Percentiles rank a stretch among this genome's conserved stretches.
Evolutionary conservation across 1,140 invertebrate species (phyloP).

Genomic region (Lordiphosa collinella): DNA sequence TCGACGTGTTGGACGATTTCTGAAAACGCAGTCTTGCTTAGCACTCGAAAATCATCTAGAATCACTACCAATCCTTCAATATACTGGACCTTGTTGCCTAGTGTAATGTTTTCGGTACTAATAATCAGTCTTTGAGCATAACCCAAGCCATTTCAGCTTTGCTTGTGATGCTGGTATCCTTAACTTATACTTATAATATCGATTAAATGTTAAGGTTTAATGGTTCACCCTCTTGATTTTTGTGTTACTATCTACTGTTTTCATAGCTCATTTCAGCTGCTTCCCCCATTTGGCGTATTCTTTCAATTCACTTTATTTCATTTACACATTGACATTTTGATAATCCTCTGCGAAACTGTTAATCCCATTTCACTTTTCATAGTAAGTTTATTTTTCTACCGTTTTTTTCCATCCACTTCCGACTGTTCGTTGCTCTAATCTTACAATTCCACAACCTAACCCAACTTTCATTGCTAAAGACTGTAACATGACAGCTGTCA

Average conservation of each 20-base stretch:
- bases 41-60: too few species aligned
- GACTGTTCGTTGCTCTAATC: conserved; percentile 44
- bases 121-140: too few species aligned
- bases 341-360: conserved; percentile 60
- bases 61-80: too few species aligned
- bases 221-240: too few species aligned
- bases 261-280: conserved; percentile 25
- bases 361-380: conserved; percentile 47
- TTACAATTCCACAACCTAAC: conserved; percentile 70
- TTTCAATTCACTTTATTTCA: conserved; percentile 29
- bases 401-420: conserved; percentile 28
- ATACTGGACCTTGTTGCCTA: too few species aligned
- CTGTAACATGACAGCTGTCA: conserved; percentile 73
- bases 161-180: too few species aligned
- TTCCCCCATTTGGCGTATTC: conserved; percentile 35
- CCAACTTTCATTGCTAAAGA: conserved; percentile 63
- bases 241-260: background rate
- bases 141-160: too few species aligned
- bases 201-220: too few species aligned
- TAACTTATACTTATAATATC: too few species aligned
- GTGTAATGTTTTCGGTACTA: too few species aligned
- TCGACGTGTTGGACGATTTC: too few species aligned
- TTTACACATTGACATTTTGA: conserved; percentile 66
- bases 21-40: too few species aligned
- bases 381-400: background rate